Conservation (phyloP, 92 coral and sea anemone species). For the Actinostola sp. region DNA sequence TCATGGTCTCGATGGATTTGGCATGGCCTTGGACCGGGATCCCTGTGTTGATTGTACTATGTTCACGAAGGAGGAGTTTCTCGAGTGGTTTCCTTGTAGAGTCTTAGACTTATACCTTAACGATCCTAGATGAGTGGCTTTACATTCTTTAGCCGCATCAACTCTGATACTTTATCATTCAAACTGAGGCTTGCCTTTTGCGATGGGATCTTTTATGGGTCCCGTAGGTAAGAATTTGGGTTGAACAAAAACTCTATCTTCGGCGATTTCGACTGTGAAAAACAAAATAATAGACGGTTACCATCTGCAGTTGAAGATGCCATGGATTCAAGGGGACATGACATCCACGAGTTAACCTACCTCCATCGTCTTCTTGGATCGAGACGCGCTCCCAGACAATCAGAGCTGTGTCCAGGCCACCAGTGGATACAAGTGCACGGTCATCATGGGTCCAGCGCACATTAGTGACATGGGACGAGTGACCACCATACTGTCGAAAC, state of each 20-base stretch:
- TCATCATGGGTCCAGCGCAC: constrained; percentile 98
- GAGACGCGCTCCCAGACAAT: constrained; percentile 88
- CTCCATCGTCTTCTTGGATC: constrained; percentile 69
- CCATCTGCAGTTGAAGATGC: not conserved
- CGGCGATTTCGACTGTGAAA: constrained; percentile 48
- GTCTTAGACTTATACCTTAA: too few relatives aligned
- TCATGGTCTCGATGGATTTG: too few relatives aligned
- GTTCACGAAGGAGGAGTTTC: not conserved
- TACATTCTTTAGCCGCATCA: not conserved
- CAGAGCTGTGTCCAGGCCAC: constrained; percentile 97
- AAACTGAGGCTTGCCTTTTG: constrained; percentile 88
- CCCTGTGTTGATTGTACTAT: too few relatives aligned
- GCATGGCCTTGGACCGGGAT: too few relatives aligned
- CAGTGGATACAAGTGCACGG: constrained; percentile 92
- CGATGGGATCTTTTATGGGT: constrained; percentile 85
- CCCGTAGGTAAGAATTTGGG: constrained; percentile 97
- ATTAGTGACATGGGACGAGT: constrained; percentile 99
- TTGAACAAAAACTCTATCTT: constrained; percentile 85
- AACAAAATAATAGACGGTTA: not conserved
- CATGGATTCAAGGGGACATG: not conserved
- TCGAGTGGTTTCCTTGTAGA: too few relatives aligned
- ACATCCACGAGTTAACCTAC: constrained; percentile 28
- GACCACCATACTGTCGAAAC: constrained; percentile 80
- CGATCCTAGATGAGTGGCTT: too few relatives aligned
- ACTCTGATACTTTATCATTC: constrained; percentile 7